Base-by-base conservation (phyloP, 2,888 invertebrate genomes). In the Nowickia ferox region DNA sequence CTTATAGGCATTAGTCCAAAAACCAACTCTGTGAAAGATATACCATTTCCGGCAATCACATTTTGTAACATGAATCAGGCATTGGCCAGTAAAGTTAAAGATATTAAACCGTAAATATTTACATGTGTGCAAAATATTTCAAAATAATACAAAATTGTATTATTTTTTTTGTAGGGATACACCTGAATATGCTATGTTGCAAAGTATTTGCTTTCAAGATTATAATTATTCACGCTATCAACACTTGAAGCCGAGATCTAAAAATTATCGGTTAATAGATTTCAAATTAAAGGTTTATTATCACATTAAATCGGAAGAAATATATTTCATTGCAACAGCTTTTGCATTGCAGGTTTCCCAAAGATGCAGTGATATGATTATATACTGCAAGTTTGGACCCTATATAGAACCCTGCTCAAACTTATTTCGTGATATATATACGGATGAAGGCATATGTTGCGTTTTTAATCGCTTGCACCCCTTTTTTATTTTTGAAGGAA, bases 1-100 rank as follows among this genome's bases (percentile, higher is more conserved):
- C 65, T 85, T 11, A 69, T 87, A 9, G 76, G 63, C 4, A 76
- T 83, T 10, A 86, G 76, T 71, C 65, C 87, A 3, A 65, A 76
- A 13, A 11, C 80, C 9, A 85, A 65, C 2, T 71, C 80, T 9
- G 84, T 87, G 72, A 44, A 76, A 38, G 76, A 84, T 6, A 48
- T 97, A 68, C 96, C 96, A 0, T 97, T 97, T 92, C 97, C 97
- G 0, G 95, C 96, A 0, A 92, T 97, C 9, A 97, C 96, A 0
- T 94, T 97, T 84, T 97, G 97, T 91, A 97, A 96, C 90, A 96
- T 96, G 93, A 97, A 97, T 91, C 95, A 96, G 89, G 96, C 95
- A 0, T 95, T 95, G 89, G 95, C 94, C 88, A 93, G 93, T 11
- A 95, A 95, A 80, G 96, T 95, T 0, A 92, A 93, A 80, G 92